Base-by-base conservation (phyloP, 2,113 vertebrate genomes). In the Clarias gariepinus region DNA sequence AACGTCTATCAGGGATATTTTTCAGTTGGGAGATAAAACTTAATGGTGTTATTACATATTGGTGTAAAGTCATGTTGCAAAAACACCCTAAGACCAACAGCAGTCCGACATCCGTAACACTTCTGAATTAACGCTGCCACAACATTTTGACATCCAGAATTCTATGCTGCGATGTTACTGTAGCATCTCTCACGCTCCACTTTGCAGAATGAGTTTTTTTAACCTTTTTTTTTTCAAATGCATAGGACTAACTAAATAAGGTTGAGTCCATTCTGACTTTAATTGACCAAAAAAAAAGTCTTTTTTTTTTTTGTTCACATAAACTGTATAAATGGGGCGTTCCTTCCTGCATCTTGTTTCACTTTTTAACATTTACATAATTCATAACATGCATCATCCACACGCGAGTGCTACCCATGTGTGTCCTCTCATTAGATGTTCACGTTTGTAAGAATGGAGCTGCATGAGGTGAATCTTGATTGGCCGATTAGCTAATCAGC, bases 401-500 rank as follows among this genome's bases (percentile, higher is more conserved):
- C 16, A 57, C 74, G 28, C 7, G 13, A 18, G 21, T n/a, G 41
- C 5, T 13, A n/a, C n/a, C 21, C 41, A 15, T 3, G 53, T 33
- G 18, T 21, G 11, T 7, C 3, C 8, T 60, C 58, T 80, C 16
- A 33, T 60, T 80, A 80, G 7, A 60, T 21, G 18, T 36, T 7
- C 28, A 21, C 23, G 77, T 28, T 33, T 11, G 55, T 80, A 55
- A 0, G 19, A 23, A 36, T 30, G 55, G 55, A 80, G 76, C 55
- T 33, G 55, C 18, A 60, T 80, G 77, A 58, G 55, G 55, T 33
- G 55, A 80, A 80, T 80, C 12, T 10, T 60, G 55, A 80, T 80
- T 4, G 47, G 33, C 74, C 55, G 76, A 78, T 57, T 57, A 60
- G 68, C 73, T 80, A 66, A 82, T 90, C 89, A 87, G 74, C 60